phyloP scores from a whole-genome alignment of 1,140 invertebrate species.

The Pseudomyrmex dendroicus region DNA sequence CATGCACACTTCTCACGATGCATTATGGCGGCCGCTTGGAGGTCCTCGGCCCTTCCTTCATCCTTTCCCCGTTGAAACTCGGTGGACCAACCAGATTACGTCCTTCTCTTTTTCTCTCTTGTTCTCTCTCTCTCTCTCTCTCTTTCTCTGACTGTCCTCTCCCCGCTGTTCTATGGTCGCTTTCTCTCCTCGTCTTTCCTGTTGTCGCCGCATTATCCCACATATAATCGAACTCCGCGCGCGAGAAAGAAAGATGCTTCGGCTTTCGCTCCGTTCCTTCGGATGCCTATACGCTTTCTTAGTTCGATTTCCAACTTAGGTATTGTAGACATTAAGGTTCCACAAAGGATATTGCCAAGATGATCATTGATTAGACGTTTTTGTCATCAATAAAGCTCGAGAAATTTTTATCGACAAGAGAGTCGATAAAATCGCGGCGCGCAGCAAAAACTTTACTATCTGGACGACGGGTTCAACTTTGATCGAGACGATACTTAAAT shows the following conservation, averaged over 20 bases:
- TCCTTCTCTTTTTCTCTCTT: conserved; percentile 67
- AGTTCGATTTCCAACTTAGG: conserved; percentile 70
- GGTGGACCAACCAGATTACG: conserved; percentile 82
- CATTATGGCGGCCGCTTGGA: conserved; percentile 81
- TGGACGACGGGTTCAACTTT: background rate
- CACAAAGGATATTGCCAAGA: background rate
- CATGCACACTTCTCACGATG: conserved; percentile 82
- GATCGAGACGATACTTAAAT: background rate
- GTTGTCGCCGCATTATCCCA: conserved; percentile 81
- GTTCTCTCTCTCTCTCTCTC: conserved; percentile 35
- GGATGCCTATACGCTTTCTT: conserved; percentile 68
- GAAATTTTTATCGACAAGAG: background rate
- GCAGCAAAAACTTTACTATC: background rate
- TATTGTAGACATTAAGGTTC: conserved; percentile 57
- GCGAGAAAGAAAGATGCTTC: conserved; percentile 44
- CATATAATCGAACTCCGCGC: conserved; percentile 78
- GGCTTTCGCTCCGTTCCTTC: conserved; percentile 66
- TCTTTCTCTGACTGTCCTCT: conserved; percentile 29
- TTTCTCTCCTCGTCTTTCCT: conserved; percentile 69
- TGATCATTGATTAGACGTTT: background rate
- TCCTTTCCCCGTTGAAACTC: conserved; percentile 80
- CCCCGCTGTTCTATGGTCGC: conserved; percentile 24
- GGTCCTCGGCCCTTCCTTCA: conserved; percentile 81
- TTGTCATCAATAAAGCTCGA: background rate
- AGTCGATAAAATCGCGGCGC: too few relatives aligned